Evolutionary conservation across 2,888 invertebrate genomes (phyloP), one percentile per base, ranked within the genome.

Genomic region (Rosalia funebris): DNA sequence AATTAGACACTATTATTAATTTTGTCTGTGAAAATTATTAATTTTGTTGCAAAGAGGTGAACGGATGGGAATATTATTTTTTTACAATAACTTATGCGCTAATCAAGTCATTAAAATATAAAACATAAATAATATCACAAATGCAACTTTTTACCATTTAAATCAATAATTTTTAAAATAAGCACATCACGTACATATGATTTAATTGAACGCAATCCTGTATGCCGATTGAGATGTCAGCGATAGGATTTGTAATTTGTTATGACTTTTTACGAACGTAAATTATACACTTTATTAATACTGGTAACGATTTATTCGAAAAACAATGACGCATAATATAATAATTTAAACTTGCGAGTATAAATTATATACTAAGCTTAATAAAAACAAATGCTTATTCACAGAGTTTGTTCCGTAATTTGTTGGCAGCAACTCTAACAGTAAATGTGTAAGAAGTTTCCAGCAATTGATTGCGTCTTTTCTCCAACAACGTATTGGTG

Each of bases 41-140:
- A n/a, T n/a, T n/a, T n/a, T n/a, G n/a, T n/a, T n/a, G 39, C 36
- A 52, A 52, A 20, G 50, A 31, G 17, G 50, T 37, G 12, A n/a
- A n/a, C n/a, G n/a, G n/a, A n/a, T n/a, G n/a, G n/a, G n/a, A n/a
- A n/a, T n/a, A n/a, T n/a, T n/a, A n/a, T n/a, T n/a, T n/a, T n/a
- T n/a, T n/a, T n/a, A n/a, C n/a, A n/a, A n/a, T n/a, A n/a, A n/a
- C 14, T 7, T 12, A 12, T 5, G 37, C 12, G 37, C 17, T 19
- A 41, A 41, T 17, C 1, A 17, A 16, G 3, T 17, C 17, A 17
- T 41, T 19, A 17, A 41, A 15, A 17, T 17, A 41, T 17, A 41
- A 2, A 17, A 10, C 7, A 1, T 14, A 14, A 39, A 39, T 16
- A 41, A 41, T 15, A 17, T 37, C n/a, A 11, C 14, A 37, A 31